Base-by-base conservation (phyloP, 2,797 vertebrate genomes). In the Halcyon badia region DNA sequence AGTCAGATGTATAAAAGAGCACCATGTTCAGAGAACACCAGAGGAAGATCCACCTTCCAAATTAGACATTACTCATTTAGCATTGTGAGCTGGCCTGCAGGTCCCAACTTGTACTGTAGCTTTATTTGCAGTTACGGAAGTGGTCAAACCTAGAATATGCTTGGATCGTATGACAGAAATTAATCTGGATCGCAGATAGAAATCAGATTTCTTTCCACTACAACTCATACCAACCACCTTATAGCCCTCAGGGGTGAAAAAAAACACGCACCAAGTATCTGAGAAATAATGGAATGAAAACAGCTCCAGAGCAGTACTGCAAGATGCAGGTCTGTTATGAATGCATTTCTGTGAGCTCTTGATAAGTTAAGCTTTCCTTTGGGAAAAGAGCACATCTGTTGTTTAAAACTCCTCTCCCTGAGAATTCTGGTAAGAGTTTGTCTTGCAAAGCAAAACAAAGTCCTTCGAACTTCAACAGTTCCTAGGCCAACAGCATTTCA, bases 381-480 rank as follows among this genome's bases (percentile, higher is more conserved):
- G 92, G 97, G 95, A 96, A 97, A 98, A 97, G 95, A 97, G 93
- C 78, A 94, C 4, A 1, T 97, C 94, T 93, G 88, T 96, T 92
- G 91, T 89, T 96, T 98, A 94, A 87, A 96, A 94, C 93, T 97
- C 96, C 96, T 97, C 97, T 97, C 97, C 97, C 96, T 81, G 93
- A 97, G 96, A 92, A 94, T 85, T 94, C 89, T 96, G 95, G 60
- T 69, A 89, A 70, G 89, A 87, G 90, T 97, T 97, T 98, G 97
- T 98, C 94, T 97, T 97, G 96, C 98, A 95, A 98, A 98, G 97
- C 92, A 97, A 98, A 98, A 98, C 96, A 96, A 97, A 97, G 97
- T 98, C 97, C 96, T 97, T 97, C 97, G 94, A 97, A 97, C 97
- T 96, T 96, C 95, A 96, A 95, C 88, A 96, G 98, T 98, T 98